phyloP scores from a whole-genome alignment of 2,797 vertebrate species.

The Sarcoramphus papa region DNA sequence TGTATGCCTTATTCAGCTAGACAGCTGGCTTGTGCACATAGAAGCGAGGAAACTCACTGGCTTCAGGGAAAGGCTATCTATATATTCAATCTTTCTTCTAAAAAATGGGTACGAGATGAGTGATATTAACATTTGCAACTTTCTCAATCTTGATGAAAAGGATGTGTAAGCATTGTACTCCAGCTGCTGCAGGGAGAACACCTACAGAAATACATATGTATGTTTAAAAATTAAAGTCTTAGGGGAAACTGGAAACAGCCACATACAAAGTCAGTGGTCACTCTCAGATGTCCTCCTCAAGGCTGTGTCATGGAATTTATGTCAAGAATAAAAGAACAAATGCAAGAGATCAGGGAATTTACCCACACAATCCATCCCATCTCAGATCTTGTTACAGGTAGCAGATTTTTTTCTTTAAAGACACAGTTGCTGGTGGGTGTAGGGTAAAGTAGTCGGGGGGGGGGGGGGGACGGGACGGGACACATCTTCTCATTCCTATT shows the following conservation, averaged over 20 bases:
- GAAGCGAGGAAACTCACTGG: background rate
- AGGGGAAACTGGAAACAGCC: background rate
- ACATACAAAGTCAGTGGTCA: background rate
- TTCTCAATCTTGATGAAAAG: background rate
- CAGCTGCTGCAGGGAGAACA: background rate
- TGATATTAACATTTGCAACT: background rate
- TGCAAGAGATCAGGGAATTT: background rate
- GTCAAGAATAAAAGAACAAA: background rate
- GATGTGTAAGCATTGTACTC: background rate
- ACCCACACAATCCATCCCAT: background rate
- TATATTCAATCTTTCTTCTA: background rate
- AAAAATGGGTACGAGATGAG: background rate
- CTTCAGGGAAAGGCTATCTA: background rate
- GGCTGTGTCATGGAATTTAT: accelerated
- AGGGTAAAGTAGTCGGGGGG: background rate
- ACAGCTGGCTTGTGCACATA: background rate
- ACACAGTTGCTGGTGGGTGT: background rate
- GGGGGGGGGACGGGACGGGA: too few relatives aligned
- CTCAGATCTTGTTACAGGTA: background rate
- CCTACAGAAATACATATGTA: background rate
- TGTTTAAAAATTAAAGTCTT: background rate
- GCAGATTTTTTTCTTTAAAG: background rate
- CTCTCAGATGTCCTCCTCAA: background rate
- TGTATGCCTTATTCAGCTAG: background rate
- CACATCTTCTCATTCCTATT: background rate